Conservation (phyloP, 2,797 vertebrate genomes). For the Sebastolobus alascanus region DNA sequence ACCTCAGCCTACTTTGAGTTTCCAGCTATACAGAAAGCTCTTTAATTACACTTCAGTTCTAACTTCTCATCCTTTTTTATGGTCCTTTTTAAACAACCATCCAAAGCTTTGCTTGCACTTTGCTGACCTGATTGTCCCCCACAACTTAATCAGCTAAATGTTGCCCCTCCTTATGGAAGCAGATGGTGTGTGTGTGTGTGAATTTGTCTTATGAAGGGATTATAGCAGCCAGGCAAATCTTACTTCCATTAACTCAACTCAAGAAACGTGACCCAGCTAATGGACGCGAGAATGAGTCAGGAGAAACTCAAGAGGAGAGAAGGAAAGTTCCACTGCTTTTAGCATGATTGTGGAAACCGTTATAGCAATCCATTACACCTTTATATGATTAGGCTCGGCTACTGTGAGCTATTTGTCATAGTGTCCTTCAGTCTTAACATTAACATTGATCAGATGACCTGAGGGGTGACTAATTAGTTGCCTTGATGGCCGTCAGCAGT, state of each 20-base stretch:
- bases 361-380: neutral
- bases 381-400: neutral
- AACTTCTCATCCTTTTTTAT: slow-evolving; percentile 50
- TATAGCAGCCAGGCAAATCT: slow-evolving; percentile 69
- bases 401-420: neutral
- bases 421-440: slow-evolving; percentile 1
- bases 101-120: slow-evolving; percentile 55
- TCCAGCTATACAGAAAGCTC: slow-evolving; percentile 31
- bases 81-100: slow-evolving; percentile 51
- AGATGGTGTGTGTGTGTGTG: slow-evolving; percentile 46
- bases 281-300: slow-evolving; percentile 22
- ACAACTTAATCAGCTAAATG: slow-evolving; percentile 71
- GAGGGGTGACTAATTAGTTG: neutral
- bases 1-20: slow-evolving; percentile 7
- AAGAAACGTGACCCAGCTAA: slow-evolving; percentile 58
- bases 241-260: slow-evolving; percentile 49
- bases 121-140: slow-evolving; percentile 57
- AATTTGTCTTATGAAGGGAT: slow-evolving; percentile 58
- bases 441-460: neutral
- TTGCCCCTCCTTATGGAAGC: slow-evolving; percentile 53
- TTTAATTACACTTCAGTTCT: slow-evolving; percentile 45
- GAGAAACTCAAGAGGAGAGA: slow-evolving; percentile 19
- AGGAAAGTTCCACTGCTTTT: slow-evolving; percentile 15
- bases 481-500: neutral
- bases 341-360: neutral